Evolutionary conservation across 2,888 invertebrate genomes (phyloP).

Genomic region (Gandaritis pyraliata): DNA sequence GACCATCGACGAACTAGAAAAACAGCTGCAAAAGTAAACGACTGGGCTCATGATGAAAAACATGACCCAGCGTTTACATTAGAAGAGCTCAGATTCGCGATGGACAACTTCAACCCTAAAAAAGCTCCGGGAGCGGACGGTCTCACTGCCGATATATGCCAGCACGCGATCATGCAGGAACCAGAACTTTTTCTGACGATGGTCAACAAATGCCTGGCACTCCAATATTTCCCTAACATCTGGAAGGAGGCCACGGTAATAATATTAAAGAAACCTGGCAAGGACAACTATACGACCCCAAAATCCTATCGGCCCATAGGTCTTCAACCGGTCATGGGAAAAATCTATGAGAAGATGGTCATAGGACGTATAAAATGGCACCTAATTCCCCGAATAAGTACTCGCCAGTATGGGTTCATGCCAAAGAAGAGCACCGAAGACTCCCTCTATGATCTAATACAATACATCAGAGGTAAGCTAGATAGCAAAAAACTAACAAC

Average conservation of each 20-base stretch:
- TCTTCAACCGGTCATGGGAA: not conserved
- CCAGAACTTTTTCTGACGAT: not conserved
- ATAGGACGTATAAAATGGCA: not conserved
- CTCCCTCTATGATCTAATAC: slow-evolving; percentile 15
- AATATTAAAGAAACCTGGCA: not conserved
- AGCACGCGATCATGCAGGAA: not conserved
- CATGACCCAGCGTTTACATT: not conserved
- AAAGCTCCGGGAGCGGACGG: not conserved
- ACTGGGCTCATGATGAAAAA: too few species aligned
- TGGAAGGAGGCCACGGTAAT: not conserved
- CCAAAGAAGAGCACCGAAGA: slow-evolving; percentile 17
- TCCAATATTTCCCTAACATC: not conserved
- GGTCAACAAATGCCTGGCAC: not conserved
- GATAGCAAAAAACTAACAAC: not conserved
- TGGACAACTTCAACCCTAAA: not conserved
- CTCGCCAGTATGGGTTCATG: slow-evolving; percentile 12
- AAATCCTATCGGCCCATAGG: too few species aligned
- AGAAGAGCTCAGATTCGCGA: not conserved
- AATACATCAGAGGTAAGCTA: not conserved
- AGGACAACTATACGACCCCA: not conserved
- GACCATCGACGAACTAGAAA: too few species aligned
- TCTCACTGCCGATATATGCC: not conserved
- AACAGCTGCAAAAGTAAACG: too few species aligned
- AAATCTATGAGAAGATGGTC: not conserved
- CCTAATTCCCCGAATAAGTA: not conserved